Evolutionary conservation across 2,797 vertebrate genomes (phyloP).

Genomic region (Thalassophryne amazonica): DNA sequence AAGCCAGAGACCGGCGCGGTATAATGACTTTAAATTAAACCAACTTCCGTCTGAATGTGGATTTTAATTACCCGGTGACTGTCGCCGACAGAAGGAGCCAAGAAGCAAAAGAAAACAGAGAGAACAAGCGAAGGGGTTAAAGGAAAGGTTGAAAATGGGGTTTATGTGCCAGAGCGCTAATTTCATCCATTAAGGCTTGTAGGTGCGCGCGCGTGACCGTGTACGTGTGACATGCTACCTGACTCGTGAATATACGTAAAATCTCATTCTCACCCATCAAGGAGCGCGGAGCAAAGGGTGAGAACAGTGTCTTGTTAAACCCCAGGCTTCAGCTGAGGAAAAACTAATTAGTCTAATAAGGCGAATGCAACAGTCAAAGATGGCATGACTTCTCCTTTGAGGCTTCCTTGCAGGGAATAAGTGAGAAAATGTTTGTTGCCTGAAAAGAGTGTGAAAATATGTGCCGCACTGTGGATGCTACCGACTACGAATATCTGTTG

Average conservation of each 20-base stretch:
- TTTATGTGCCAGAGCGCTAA: constrained; percentile 74
- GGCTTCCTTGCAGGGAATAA: constrained; percentile 2
- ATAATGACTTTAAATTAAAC: constrained; percentile 76
- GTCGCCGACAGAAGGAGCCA: constrained; percentile 36
- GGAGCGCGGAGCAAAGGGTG: constrained; percentile 35
- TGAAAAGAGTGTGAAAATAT: constrained; percentile 31
- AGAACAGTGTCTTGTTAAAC: constrained; percentile 52
- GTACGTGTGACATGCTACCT: constrained; percentile 51
- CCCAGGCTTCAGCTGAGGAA: constrained; percentile 44
- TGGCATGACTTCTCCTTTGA: constrained; percentile 17
- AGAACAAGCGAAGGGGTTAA: constrained; percentile 25
- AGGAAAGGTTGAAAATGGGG: constrained; percentile 52
- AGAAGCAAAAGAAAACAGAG: constrained; percentile 17
- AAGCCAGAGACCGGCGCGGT: constrained; percentile 45
- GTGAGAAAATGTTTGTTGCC: constrained; percentile 38
- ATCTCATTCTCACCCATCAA: constrained; percentile 62
- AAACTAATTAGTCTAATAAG: constrained; percentile 68
- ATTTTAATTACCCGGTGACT: constrained; percentile 62
- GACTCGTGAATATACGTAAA: constrained; percentile 52
- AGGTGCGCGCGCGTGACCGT: constrained; percentile 22
- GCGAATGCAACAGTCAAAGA: constrained; percentile 47
- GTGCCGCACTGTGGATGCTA: not conserved
- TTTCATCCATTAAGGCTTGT: constrained; percentile 72
- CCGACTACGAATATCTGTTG: constrained; percentile 3
- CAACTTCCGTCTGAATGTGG: constrained; percentile 60